Evolutionary conservation across 2,888 invertebrate genomes (phyloP), one percentile per base, ranked within the genome.

Genomic region (Ernsta delagoae): DNA sequence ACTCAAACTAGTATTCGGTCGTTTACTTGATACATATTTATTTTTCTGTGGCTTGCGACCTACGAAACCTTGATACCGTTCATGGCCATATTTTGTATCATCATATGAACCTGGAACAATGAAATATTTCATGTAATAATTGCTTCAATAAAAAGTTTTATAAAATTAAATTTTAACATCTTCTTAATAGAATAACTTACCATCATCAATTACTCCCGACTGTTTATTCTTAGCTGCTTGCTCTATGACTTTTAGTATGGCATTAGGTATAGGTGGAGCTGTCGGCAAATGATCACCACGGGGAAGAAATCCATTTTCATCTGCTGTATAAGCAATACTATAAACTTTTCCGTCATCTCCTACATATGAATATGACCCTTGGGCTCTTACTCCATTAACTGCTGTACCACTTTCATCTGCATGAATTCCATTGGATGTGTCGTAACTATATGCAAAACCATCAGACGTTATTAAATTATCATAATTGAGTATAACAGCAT

Each of bases 281-380:
- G 92, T 90, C 8, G 92, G 92, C 39, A 92, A 78, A 75, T 92
- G 92, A 70, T 88, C 90, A 65, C 92, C 91, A 41, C 71, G 77
- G 3, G 92, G 88, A 74, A 74, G 80, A 63, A 87, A 92, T 0
- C 92, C 92, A 74, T 90, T 88, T 77, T 92, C 89, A 78, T 92
- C 90, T 53, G 92, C 92, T 2, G 87, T 83, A 60, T 92, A 92
- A 36, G 74, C 74, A 0, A 92, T 77, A 45, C 76, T 83, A 43
- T 91, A 92, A 0, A 84, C 31, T 75, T 88, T 88, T 34, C 90
- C 92, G 77, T 92, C 90, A 75, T 92, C 91, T 59, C 91, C 90
- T 7, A 77, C 84, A 11, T 90, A 92, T 1, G 91, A 90, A 73
- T 83, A 92, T 2, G 84, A 78, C 24, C 92, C 92, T 71, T 84